Evolutionary conservation across 2,113 vertebrate genomes (phyloP).

Genomic region (Hypomesus transpacificus): DNA sequence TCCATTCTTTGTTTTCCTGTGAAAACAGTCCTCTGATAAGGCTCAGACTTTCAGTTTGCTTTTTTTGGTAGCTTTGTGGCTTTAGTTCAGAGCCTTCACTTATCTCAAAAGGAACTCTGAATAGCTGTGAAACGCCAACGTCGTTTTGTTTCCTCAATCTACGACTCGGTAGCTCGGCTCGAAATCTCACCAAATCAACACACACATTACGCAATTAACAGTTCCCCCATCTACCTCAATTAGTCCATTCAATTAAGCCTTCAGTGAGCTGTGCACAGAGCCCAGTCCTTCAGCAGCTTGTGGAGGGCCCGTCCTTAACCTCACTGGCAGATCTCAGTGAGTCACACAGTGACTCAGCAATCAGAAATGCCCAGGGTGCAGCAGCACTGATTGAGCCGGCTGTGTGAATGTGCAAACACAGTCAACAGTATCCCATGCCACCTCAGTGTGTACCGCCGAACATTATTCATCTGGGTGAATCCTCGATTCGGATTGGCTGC

Average conservation of each 20-base stretch:
- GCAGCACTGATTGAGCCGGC: neutral
- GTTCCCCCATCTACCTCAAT: neutral
- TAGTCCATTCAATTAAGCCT: too few relatives aligned
- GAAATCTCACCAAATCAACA: slow-evolving; percentile 1
- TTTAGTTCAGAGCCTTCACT: too few relatives aligned
- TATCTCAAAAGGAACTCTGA: neutral
- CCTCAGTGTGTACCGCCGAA: too few relatives aligned
- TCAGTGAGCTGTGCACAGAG: too few relatives aligned
- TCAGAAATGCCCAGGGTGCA: neutral
- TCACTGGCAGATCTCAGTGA: neutral
- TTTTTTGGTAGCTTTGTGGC: too few relatives aligned
- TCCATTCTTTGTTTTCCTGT: neutral
- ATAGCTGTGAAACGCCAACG: neutral
- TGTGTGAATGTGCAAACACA: neutral
- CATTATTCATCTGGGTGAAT: too few relatives aligned
- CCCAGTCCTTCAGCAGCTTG: neutral
- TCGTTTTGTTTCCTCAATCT: neutral
- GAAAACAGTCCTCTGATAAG: neutral
- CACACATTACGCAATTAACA: neutral
- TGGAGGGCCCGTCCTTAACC: neutral
- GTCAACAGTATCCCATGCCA: too few relatives aligned
- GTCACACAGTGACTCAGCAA: neutral
- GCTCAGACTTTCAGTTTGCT: too few relatives aligned
- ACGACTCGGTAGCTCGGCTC: neutral
- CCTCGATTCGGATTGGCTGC: too few relatives aligned